Percentiles rank a stretch among this genome's conserved stretches.
Evolutionary conservation across 2,113 vertebrate genomes (phyloP).

Genomic region (Burhinus bistriatus): DNA sequence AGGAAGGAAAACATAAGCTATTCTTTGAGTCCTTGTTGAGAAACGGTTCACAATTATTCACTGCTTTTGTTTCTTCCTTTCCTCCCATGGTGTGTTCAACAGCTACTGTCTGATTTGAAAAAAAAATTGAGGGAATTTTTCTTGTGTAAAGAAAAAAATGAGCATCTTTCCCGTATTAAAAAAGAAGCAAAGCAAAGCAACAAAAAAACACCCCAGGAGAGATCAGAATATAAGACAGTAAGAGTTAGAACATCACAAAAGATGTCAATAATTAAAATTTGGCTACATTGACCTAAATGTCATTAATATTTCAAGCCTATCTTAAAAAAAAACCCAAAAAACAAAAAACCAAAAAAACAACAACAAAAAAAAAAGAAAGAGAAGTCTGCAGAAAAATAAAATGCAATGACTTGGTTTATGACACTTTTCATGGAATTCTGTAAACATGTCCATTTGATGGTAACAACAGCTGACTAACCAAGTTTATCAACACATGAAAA

Average conservation of each 20-base stretch:
- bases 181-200: not conserved
- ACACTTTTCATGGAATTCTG: not conserved
- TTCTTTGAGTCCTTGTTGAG: not conserved
- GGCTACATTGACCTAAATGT: not conserved
- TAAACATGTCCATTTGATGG: not conserved
- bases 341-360: too few relatives aligned
- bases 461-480: not conserved
- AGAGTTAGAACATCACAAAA: not conserved
- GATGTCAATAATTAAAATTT: not conserved
- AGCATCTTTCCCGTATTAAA: not conserved
- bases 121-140: not conserved
- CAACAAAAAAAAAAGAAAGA: not conserved
- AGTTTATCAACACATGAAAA: not conserved
- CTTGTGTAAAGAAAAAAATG: not conserved
- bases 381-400: not conserved
- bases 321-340: not conserved
- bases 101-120: not conserved
- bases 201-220: not conserved
- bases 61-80: not conserved
- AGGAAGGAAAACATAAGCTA: not conserved
- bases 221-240: not conserved
- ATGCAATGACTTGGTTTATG: too few relatives aligned
- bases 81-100: not conserved
- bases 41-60: not conserved
- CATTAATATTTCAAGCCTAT: not conserved